Conservation (phyloP, 2,113 vertebrate species). For the Falco punctatus region DNA sequence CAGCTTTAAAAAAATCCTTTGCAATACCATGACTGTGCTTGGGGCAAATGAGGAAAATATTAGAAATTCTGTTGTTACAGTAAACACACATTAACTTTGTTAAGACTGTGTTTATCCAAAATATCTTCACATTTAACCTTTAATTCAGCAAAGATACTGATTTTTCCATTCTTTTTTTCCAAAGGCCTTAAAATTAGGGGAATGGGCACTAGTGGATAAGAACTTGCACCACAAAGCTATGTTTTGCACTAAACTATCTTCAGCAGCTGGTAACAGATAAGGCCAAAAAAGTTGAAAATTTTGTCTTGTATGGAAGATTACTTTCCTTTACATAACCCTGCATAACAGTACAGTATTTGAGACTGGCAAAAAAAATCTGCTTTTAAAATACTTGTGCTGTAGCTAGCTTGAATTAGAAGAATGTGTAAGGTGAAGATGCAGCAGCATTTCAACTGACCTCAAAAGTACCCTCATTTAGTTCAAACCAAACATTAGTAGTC, state of each 20-base stretch:
- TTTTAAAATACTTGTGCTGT: background rate
- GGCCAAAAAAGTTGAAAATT: background rate
- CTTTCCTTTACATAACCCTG: background rate
- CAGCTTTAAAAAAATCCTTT: background rate
- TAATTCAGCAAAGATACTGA: background rate
- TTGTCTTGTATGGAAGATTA: background rate
- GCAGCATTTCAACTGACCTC: slow-evolving; percentile 2
- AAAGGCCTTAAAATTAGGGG: background rate
- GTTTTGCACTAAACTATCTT: background rate
- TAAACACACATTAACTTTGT: background rate
- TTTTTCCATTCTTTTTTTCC: background rate
- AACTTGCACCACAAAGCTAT: background rate
- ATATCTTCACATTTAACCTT: background rate
- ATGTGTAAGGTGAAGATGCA: background rate
- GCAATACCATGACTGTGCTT: background rate
- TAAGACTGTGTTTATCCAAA: background rate
- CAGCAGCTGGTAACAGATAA: background rate
- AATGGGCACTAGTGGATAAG: background rate
- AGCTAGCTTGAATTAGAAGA: background rate
- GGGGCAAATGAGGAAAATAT: background rate
- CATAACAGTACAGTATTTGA: background rate
- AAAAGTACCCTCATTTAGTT: slow-evolving; percentile 19
- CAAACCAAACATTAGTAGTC: slow-evolving; percentile 27
- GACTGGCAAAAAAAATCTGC: background rate
- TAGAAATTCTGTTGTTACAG: background rate